These are phyloP conservation scores for Antitype chi DNA, from an alignment of 2,888 invertebrate species.

Conservation along the genomic window DNA sequence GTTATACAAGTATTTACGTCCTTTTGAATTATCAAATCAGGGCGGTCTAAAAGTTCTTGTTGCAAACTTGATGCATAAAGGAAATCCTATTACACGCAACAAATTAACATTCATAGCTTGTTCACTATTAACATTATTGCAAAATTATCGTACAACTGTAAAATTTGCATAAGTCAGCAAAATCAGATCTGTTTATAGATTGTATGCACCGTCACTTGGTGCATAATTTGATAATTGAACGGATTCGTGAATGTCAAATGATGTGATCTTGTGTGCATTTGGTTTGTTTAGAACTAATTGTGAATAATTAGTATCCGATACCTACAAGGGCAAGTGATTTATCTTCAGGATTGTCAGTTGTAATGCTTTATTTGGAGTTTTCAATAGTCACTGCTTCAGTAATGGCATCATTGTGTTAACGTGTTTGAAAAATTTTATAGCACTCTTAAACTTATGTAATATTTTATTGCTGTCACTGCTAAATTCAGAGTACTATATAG, in stretches of 20 bases:
- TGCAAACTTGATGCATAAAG: constrained; percentile 53
- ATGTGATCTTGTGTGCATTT: constrained; percentile 48
- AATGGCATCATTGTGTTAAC: constrained; percentile 19
- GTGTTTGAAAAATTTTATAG: not conserved
- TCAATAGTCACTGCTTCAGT: constrained; percentile 18
- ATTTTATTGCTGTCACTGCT: not conserved
- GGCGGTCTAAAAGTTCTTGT: constrained; percentile 43
- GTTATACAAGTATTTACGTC: constrained; percentile 31
- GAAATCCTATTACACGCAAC: constrained; percentile 59
- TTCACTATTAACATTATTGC: constrained; percentile 61
- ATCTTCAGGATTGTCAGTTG: constrained; percentile 21
- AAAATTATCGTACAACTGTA: constrained; percentile 65
- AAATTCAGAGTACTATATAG: not conserved
- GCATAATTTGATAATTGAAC: constrained; percentile 60
- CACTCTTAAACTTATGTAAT: not conserved
- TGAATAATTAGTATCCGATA: constrained; percentile 28
- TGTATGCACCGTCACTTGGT: constrained; percentile 45
- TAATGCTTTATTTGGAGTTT: constrained; percentile 10
- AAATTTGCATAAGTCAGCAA: constrained; percentile 62
- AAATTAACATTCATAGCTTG: constrained; percentile 66
- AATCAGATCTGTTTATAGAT: constrained; percentile 60
- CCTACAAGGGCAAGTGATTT: constrained; percentile 26
- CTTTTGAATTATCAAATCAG: constrained; percentile 46
- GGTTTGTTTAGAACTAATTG: constrained; percentile 40
- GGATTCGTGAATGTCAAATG: constrained; percentile 51